Percentiles rank a stretch among this genome's conserved stretches.
phyloP scores from a whole-genome alignment of 2,113 vertebrate genomes.

The Nothobranchius furzeri region DNA sequence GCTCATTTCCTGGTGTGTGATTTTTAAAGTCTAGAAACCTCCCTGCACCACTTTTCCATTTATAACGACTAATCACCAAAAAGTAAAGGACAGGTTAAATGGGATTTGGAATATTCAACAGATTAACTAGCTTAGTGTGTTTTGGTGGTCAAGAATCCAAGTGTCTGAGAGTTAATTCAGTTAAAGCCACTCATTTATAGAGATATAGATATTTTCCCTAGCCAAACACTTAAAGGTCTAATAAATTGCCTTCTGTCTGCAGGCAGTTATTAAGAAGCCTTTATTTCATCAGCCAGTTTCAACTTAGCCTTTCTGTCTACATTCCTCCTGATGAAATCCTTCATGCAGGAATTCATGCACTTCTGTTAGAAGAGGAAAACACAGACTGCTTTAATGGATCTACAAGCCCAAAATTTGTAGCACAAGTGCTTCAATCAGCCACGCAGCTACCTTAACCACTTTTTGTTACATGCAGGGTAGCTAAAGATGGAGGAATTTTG shows the following conservation, averaged over 20 bases:
- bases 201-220: neutral
- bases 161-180: neutral
- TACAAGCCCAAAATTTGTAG: constrained; percentile 8
- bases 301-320: constrained; percentile 8
- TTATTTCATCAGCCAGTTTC: constrained; percentile 5
- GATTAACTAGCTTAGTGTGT: neutral
- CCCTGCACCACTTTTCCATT: no score
- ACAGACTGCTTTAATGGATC: neutral
- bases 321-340: constrained; percentile 14
- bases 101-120: neutral
- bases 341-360: neutral
- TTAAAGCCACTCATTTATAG: neutral
- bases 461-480: constrained; percentile 28
- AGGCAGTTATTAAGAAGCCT: constrained; percentile 17
- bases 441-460: neutral
- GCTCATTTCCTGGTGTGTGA: no score
- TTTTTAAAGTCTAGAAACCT: no score
- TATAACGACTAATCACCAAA: no score
- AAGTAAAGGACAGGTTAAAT: neutral
- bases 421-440: constrained; percentile 22
- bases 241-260: constrained; percentile 19
- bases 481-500: constrained; percentile 52
- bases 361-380: neutral
- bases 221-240: constrained; percentile 15
- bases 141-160: neutral